Base-by-base conservation (phyloP, 2,113 vertebrate genomes). In the Callopanchax toddi region DNA sequence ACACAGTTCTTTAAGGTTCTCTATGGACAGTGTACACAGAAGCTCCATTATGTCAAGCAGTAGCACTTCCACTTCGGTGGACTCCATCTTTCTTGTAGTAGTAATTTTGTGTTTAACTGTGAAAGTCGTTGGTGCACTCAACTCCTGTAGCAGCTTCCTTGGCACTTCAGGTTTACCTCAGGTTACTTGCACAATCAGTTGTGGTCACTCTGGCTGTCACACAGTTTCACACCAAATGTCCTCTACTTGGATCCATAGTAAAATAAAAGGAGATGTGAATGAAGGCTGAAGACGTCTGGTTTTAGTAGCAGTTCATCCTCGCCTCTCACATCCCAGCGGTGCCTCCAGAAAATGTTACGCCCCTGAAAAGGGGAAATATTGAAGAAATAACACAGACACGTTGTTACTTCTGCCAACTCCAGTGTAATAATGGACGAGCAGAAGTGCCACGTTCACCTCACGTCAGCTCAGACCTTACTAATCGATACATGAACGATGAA, bases 131-230 rank as follows among this genome's bases (percentile, higher is more conserved):
- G 18, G 4, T 10, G 15, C 29, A 32, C 29, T 32, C 29, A 32
- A 4, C 6, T 32, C 29, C 10, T 6, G 0, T 32, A 6, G 29
- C 18, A 37, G 29, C 29, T 55, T 42, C 34, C 51, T 51, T 46
- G 62, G 62, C 10, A 36, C 51, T 16, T 0, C 16, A 15, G 21
- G 51, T 9, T 55, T 2, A 46, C 39, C 50, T 64, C 61, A 64
- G 40, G 6, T 53, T 15, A 18, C 6, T 1, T 44, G 39, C 39
- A 53, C 29, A 8, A 13, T 34, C 37, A 13, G 44, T 37, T 34
- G 5, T 12, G 6, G 5, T 52, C 34, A 5, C 12, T 13, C 15
- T 0, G 10, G 51, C 49, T 23, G 43, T 12, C 53, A 39, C 53
- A 22, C 20, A 21, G 1, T 37, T 22, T 2, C n/a, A 20, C 1